Base-by-base conservation (phyloP, 2,888 invertebrate species). In the Mamestra brassicae region DNA sequence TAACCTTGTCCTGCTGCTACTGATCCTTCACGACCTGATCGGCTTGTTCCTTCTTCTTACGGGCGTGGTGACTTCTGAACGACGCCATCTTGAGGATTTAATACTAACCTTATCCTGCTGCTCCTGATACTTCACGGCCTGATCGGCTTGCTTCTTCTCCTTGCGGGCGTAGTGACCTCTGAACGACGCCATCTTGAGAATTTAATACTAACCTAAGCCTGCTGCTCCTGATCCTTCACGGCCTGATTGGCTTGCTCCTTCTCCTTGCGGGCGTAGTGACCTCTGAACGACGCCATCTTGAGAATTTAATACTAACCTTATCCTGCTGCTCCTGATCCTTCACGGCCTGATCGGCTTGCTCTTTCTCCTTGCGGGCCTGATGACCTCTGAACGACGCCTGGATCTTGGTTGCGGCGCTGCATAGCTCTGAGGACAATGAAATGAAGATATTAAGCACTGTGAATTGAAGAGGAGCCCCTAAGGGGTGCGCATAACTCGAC, bases 311-410 rank as follows among this genome's bases (percentile, higher is more conserved):
- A 69, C 64, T 7, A 42, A 92, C 92, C 92, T 92, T 97, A 87
- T 97, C 97, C 85, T 97, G 92, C 60, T 87, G 88, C 81, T 97
- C 97, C 85, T 97, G 97, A 81, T 97, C 97, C 81, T 97, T 97
- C 81, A 97, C 96, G n/a, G 89, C 92, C 34, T 88, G 76, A 3
- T 76, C 76, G 5, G 78, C 76, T 5, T 78, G 90, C 76, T 93
- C 92, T 54, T 95, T 95, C 92, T 98, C 97, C 96, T 98, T 98
- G 91, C 98, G 97, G 62, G 98, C 98, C 97, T 98, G 97, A 95
- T 99, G 98, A 73, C 98, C 98, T 86, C 98, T 97, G 97, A 99
- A 99, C 34, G 98, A 98, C 10, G 99, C 98, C 94, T 99, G 99
- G 93, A 99, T 99, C 97, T 98, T 99, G 68, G 98, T 98, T 54